Conservation (phyloP, 2,797 vertebrate species). For the Sebastes umbrosus region DNA sequence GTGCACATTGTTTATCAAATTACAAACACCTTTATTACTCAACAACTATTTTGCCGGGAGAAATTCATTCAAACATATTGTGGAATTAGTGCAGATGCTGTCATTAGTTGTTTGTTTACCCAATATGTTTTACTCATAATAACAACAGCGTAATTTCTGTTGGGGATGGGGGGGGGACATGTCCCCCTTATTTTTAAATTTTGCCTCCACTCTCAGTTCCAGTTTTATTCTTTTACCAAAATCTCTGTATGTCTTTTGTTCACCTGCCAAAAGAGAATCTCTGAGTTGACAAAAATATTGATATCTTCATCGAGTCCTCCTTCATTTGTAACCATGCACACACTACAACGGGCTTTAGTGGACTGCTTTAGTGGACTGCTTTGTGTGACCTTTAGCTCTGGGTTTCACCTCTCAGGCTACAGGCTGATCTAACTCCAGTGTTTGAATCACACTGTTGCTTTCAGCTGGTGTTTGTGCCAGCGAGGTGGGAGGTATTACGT, state of each 20-base stretch:
- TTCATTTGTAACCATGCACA: background rate
- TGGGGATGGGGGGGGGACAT: background rate
- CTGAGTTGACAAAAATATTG: background rate
- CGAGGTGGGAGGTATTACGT: no score
- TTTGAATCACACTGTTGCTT: background rate
- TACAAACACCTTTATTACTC: constrained; percentile 54
- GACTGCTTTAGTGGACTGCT: no score
- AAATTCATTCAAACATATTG: constrained; percentile 20
- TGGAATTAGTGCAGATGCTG: constrained; percentile 41
- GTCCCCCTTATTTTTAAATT: background rate
- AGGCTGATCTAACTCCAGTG: background rate
- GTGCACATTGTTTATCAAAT: constrained; percentile 61
- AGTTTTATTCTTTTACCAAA: background rate
- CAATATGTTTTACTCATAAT: constrained; percentile 10
- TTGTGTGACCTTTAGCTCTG: no score
- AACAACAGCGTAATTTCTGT: background rate
- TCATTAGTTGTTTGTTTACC: constrained; percentile 27
- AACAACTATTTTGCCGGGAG: constrained; percentile 23
- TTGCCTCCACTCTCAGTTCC: background rate
- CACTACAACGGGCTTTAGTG: background rate
- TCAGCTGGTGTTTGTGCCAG: background rate
- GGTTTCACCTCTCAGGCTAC: no score
- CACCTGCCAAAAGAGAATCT: background rate
- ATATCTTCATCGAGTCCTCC: background rate
- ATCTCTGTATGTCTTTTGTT: background rate